Percentiles rank a stretch among this genome's conserved stretches.
Conservation (phyloP, 2,888 invertebrate species). For the Latrodectus elegans region DNA sequence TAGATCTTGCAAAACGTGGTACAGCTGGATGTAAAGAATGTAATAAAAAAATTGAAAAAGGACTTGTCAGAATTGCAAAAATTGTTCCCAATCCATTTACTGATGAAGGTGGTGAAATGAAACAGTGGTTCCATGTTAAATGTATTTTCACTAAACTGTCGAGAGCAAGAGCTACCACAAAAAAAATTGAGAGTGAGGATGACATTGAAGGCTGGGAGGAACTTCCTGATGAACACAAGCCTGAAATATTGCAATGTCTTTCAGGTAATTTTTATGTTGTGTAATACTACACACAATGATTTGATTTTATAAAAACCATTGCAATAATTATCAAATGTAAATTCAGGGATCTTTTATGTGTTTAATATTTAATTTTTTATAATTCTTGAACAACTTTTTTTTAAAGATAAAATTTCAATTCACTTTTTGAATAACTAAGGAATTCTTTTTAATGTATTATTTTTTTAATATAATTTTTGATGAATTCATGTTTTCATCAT, state of each 20-base stretch:
- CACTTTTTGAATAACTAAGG: neutral
- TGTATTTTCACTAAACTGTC: slow-evolving; percentile 87
- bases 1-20: slow-evolving; percentile 87
- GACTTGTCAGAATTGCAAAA: slow-evolving; percentile 81
- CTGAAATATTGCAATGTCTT: slow-evolving; percentile 77
- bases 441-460: neutral
- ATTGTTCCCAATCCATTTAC: slow-evolving; percentile 85
- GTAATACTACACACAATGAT: too few relatives aligned
- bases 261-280: slow-evolving; percentile 23
- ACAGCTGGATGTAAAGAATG: slow-evolving; percentile 90
- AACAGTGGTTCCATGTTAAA: slow-evolving; percentile 86
- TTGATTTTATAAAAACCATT: too few relatives aligned
- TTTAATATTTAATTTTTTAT: neutral
- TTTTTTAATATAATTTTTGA: too few relatives aligned
- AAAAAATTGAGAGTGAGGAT: slow-evolving; percentile 83
- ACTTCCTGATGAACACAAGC: slow-evolving; percentile 82
- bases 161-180: slow-evolving; percentile 87
- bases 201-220: slow-evolving; percentile 85
- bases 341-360: neutral
- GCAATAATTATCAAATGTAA: too few relatives aligned
- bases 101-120: slow-evolving; percentile 84
- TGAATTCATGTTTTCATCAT: too few relatives aligned
- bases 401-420: neutral
- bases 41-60: slow-evolving; percentile 85
- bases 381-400: neutral